Base-by-base conservation (phyloP, 2,113 vertebrate species). In the Azemiops feae region DNA sequence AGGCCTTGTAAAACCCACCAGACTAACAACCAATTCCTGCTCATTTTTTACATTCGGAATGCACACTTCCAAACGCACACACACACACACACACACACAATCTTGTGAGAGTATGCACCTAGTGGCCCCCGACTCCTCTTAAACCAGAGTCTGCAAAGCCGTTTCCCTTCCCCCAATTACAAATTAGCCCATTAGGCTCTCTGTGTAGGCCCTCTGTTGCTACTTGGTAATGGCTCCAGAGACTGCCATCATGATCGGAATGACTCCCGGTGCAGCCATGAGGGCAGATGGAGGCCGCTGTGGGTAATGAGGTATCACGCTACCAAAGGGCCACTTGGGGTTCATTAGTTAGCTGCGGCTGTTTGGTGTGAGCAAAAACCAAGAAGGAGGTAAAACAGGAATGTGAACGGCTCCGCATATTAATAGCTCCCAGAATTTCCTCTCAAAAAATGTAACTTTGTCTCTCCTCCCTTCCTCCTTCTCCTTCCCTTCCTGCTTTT, bases 191-290 rank as follows among this genome's bases (percentile, higher is more conserved):
- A 99, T 99, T 99, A 99, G 98, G 98, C 98, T 98, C 98, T 99
- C 99, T 99, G 98, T 98, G 98, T 97, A 98, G 98, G 98, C 98
- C 98, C 99, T 98, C 98, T 97, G 98, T 98, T 98, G 98, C 98
- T 98, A 98, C 98, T 98, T 98, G 98, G 98, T 99, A 99, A 99
- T 99, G 98, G 99, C 99, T 99, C 99, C 98, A 98, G 99, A 99
- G 99, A 99, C 98, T 99, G 99, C 98, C 98, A 99, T 99, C 99
- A 99, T 99, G 99, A 99, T 99, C 98, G 97, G 99, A 99, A 99
- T 98, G 98, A 98, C 98, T 99, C 99, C 99, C 99, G 97, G 97
- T 98, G 98, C 98, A 99, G 98, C 98, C 98, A 98, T 99, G 98
- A 99, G 99, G 99, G 98, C 99, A 99, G 99, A 99, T 99, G 98